Evolutionary conservation across 2,888 invertebrate genomes (phyloP).

Genomic region (Chymomyza procnemis): DNA sequence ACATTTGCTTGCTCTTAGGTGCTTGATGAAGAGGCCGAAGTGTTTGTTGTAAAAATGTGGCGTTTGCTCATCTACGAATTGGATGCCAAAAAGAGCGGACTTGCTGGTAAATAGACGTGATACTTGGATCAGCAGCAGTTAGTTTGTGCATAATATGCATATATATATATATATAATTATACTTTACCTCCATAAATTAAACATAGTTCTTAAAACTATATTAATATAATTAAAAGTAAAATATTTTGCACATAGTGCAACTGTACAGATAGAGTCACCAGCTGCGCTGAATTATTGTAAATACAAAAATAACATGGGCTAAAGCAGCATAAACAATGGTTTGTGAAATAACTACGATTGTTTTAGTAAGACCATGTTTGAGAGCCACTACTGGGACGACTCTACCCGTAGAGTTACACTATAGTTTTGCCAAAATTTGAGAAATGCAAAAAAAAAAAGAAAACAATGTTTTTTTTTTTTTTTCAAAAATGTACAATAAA

Average conservation of each 20-base stretch:
- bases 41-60: conserved; percentile 99
- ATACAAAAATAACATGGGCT: too few species aligned
- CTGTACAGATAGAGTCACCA: too few species aligned
- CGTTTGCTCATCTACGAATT: conserved; percentile 99
- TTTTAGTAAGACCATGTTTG: too few species aligned
- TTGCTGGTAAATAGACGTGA: conserved; percentile 81
- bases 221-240: neutral
- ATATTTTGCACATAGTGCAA: too few species aligned
- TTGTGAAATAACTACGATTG: too few species aligned
- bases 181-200: neutral
- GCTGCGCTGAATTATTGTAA: too few species aligned
- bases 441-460: neutral
- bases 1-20: conserved; percentile 83
- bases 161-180: neutral
- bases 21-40: conserved; percentile 99
- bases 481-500: too few species aligned
- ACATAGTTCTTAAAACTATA: neutral
- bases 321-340: too few species aligned
- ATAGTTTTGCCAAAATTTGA: neutral
- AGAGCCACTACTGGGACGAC: too few species aligned
- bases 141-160: neutral
- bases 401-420: too few species aligned
- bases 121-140: neutral
- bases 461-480: too few species aligned
- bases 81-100: conserved; percentile 96